A percentile compares a stretch with the other conserved stretches of the same genome.
phyloP scores from a whole-genome alignment of 2,113 vertebrate genomes.

The Ptilonorhynchus violaceus region DNA sequence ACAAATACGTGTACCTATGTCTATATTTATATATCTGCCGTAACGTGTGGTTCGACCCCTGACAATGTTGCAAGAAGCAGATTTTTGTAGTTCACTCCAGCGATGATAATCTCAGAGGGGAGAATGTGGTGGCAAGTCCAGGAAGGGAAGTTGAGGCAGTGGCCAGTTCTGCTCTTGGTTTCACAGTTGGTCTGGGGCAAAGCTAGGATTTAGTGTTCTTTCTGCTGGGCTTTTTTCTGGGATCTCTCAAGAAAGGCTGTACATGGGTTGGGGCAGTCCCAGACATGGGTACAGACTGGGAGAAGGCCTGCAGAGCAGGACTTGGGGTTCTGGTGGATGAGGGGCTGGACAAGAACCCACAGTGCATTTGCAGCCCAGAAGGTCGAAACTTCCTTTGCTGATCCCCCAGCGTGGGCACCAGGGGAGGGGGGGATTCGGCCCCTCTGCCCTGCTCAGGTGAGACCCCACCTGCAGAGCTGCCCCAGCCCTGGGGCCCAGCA shows the following conservation, averaged over 20 bases:
- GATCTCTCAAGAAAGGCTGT: accelerated
- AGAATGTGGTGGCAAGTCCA: background rate
- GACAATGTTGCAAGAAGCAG: background rate
- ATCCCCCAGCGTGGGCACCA: background rate
- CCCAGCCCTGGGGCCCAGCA: background rate
- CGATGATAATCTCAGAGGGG: accelerated
- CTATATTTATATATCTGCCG: background rate
- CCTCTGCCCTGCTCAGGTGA: background rate
- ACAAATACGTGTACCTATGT: no score
- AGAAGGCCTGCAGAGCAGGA: background rate
- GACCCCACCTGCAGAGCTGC: background rate
- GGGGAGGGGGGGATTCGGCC: background rate
- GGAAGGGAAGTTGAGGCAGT: background rate
- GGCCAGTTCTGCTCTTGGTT: background rate
- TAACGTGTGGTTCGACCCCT: background rate
- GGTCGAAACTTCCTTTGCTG: background rate
- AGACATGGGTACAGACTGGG: background rate
- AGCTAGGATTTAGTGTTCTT: background rate
- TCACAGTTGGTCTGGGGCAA: background rate
- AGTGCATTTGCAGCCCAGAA: background rate
- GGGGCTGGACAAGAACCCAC: background rate
- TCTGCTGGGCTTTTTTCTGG: background rate
- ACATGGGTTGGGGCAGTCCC: accelerated
- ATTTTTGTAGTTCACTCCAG: accelerated
- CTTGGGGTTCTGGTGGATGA: background rate